Conservation (phyloP, 2,888 invertebrate species). For the Torymus tubicola region DNA sequence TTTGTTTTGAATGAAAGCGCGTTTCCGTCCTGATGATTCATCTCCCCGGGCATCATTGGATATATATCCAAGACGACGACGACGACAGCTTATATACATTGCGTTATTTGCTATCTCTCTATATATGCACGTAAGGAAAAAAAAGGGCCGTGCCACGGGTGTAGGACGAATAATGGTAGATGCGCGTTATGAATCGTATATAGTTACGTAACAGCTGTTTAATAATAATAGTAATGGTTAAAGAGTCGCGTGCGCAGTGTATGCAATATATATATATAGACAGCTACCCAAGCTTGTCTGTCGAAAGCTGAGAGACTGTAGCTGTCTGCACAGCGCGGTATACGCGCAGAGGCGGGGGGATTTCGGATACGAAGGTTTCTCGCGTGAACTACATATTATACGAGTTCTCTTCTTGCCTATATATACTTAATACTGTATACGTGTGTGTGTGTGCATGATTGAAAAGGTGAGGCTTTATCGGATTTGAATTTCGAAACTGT, state of each 20-base stretch:
- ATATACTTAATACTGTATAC: too few relatives aligned
- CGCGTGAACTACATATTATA: slow-evolving; percentile 7
- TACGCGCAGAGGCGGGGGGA: too few relatives aligned
- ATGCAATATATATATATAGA: slow-evolving; percentile 36
- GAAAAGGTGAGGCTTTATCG: slow-evolving; percentile 28
- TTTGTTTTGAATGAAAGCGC: slow-evolving; percentile 33
- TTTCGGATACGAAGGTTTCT: slow-evolving; percentile 17
- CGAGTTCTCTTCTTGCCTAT: too few relatives aligned
- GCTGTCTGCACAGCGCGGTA: neutral
- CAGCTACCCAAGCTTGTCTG: slow-evolving; percentile 15
- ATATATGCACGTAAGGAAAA: too few relatives aligned
- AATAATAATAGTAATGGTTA: slow-evolving; percentile 41
- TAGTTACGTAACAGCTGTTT: slow-evolving; percentile 48
- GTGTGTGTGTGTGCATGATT: neutral
- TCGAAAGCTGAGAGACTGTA: neutral
- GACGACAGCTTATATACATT: slow-evolving; percentile 2
- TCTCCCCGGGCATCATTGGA: neutral
- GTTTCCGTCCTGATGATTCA: slow-evolving; percentile 45
- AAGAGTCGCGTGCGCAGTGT: neutral
- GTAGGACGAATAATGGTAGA: slow-evolving; percentile 39
- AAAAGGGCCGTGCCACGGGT: slow-evolving; percentile 32
- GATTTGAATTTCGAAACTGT: slow-evolving; percentile 42
- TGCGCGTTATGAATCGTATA: too few relatives aligned
- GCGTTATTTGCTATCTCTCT: slow-evolving; percentile 10
- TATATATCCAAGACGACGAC: neutral